Base-by-base conservation (phyloP, 53 echinoderm and acorn worm genomes). In the Zoroaster sp. region DNA sequence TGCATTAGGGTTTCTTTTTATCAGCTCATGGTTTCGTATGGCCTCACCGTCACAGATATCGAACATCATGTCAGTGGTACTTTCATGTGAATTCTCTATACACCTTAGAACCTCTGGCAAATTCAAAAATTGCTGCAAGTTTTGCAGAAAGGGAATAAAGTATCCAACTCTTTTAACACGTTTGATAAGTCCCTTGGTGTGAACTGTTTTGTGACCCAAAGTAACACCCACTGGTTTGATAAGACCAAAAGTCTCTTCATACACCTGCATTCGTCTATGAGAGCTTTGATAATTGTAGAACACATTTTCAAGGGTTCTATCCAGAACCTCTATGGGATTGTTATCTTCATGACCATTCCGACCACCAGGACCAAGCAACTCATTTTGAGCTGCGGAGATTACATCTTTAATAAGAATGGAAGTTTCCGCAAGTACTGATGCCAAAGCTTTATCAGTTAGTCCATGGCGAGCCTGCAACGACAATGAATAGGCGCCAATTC, bases 21-120 rank as follows among this genome's bases (percentile, higher is more conserved):
- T 89, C 51, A 94, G 55, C 51, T 38, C 21, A 73, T 85, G 34
- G 34, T 70, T 40, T 89, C 68, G 83, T 5, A 92, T 5, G 54
- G 42, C 86, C 17, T 89, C 72, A n/a, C 91, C 91, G 91, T 91
- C 91, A 83, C 88, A 91, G 83, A 91, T 85, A 35, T 88, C 91
- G 68, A 31, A 32, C 94, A 94, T 90, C 69, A 77, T 52, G 52
- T 90, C 40, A 49, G 49, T 86, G 78, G 35, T 87, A 73, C 86
- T 28, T 36, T 18, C 73, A 49, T 83, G 90, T 41, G 40, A 38
- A 51, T 87, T 78, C 12, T 49, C 63, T 25, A 93, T 87, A 87
- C 54, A 93, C 78, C 74, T 70, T 72, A 35, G 49, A 36, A 93
- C 87, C 36, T 93, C 90, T 47, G 93, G 93, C 87, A 93, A 63